These are phyloP conservation scores for Argya squamiceps DNA, from an alignment of 2,797 vertebrate species.

Conservation along the genomic window DNA sequence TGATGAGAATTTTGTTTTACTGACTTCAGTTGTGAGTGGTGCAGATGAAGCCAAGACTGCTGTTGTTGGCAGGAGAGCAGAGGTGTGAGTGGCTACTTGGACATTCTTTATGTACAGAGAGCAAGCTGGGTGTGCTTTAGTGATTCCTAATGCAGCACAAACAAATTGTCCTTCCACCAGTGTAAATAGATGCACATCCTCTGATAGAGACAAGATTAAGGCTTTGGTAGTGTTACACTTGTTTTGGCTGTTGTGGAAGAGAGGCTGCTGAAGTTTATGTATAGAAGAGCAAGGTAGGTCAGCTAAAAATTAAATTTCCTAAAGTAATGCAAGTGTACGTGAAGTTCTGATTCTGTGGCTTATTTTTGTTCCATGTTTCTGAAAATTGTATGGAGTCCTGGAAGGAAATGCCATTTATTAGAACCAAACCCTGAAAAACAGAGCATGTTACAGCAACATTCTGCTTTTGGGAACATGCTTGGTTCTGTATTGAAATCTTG, in stretches of 20 bases:
- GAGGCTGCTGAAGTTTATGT: background rate
- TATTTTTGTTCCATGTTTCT: background rate
- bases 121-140: background rate
- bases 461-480: background rate
- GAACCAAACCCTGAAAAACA: background rate
- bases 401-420: background rate
- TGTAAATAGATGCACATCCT: background rate
- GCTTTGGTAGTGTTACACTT: background rate
- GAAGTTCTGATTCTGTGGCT: background rate
- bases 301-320: background rate
- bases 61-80: background rate
- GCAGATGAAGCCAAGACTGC: background rate
- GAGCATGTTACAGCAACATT: background rate
- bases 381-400: background rate
- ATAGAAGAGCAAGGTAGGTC: background rate
- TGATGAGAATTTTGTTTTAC: background rate
- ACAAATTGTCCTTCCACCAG: background rate
- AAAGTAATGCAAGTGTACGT: background rate
- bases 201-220: background rate
- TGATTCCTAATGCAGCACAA: background rate
- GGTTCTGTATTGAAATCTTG: background rate
- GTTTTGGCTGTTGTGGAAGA: background rate
- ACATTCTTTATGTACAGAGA: background rate
- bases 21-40: background rate
- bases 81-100: background rate